Percentiles rank a stretch among this genome's conserved stretches.
These are phyloP conservation scores for Acholoe squamosa DNA, from an alignment of 2,888 invertebrate genomes.

Conservation along the genomic window DNA sequence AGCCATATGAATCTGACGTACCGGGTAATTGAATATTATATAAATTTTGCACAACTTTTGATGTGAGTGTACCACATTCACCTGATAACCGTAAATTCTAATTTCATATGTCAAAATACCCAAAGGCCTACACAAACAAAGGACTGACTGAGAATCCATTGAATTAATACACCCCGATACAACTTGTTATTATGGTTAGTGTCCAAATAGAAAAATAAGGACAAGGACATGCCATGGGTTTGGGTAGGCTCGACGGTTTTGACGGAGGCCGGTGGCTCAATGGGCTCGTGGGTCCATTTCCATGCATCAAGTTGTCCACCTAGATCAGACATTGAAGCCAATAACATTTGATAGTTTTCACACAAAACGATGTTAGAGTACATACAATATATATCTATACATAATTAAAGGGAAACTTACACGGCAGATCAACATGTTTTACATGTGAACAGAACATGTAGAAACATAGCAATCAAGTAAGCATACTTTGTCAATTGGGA, in stretches of 20 bases:
- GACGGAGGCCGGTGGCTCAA: background rate
- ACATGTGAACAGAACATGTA: no score
- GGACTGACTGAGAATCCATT: background rate
- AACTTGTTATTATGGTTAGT: background rate
- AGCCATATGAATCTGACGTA: no score
- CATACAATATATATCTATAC: background rate
- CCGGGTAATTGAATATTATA: no score
- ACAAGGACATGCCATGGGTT: constrained; percentile 44
- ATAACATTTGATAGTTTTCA: background rate
- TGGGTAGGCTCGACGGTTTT: background rate
- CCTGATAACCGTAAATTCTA: no score
- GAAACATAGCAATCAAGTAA: no score
- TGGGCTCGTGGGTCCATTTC: constrained; percentile 46
- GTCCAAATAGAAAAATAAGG: background rate
- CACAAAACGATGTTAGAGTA: background rate
- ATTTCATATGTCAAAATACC: no score
- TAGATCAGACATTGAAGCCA: constrained; percentile 31
- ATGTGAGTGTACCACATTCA: no score
- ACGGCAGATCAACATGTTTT: no score
- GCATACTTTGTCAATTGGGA: no score
- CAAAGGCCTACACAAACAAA: no score
- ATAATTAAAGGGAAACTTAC: background rate
- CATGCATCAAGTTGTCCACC: constrained; percentile 54
- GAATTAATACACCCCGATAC: background rate
- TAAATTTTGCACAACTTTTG: no score